Conservation (phyloP, 2,113 vertebrate genomes). For the Irena cyanogastra region DNA sequence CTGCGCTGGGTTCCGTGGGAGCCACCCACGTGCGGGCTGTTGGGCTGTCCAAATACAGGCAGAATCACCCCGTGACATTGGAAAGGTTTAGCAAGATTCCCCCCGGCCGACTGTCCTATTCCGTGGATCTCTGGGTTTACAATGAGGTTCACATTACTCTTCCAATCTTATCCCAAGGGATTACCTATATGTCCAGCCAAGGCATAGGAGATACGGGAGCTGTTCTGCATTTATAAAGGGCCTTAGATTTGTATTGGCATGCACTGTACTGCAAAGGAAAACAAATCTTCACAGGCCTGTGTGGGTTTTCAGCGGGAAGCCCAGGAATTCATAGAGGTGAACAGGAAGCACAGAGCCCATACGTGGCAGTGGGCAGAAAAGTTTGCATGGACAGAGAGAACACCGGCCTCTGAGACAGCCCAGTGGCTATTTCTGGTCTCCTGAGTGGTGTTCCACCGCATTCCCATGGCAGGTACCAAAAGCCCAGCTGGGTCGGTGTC, state of each 20-base stretch:
- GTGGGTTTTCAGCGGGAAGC: neutral
- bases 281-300: neutral
- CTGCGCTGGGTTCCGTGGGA: neutral
- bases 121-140: neutral
- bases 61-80: rapidly evolving
- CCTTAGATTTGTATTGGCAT: neutral
- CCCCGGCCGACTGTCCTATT: too few species aligned
- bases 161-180: neutral
- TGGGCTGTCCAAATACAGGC: too few species aligned
- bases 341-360: neutral
- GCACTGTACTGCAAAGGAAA: neutral
- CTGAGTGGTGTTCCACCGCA: rapidly evolving
- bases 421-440: neutral
- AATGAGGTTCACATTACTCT: rapidly evolving
- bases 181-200: rapidly evolving
- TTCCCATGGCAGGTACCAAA: neutral
- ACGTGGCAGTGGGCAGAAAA: rapidly evolving
- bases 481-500: neutral
- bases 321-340: rapidly evolving
- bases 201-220: rapidly evolving
- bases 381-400: neutral
- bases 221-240: neutral
- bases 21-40: rapidly evolving
- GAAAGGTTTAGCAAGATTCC: neutral
- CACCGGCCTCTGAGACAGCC: neutral